Percentiles rank a stretch among this genome's conserved stretches.
These are phyloP conservation scores for Choloepus hoffmanni DNA, from an alignment of 2,113 vertebrate species.

Conservation along the genomic window DNA sequence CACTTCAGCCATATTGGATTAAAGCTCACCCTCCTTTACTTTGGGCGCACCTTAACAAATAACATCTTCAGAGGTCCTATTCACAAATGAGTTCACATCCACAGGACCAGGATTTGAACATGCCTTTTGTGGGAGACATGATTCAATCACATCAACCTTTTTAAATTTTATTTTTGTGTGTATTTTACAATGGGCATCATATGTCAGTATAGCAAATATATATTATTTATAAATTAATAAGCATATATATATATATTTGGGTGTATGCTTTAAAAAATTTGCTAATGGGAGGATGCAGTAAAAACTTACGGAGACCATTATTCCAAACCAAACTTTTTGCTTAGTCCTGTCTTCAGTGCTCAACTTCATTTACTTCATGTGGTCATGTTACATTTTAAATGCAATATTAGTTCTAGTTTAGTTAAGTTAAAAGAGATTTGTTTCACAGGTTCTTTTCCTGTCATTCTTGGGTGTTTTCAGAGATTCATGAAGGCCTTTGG, in stretches of 20 bases:
- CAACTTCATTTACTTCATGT: neutral
- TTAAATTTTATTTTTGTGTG: neutral
- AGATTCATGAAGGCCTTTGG: slow-evolving; percentile 4
- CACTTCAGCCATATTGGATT: too few species aligned
- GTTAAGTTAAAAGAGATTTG: neutral
- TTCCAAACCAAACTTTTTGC: neutral
- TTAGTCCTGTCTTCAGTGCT: neutral
- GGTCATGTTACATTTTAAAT: neutral
- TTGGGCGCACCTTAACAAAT: too few species aligned
- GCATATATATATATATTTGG: neutral
- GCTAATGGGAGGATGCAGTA: neutral
- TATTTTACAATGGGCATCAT: neutral
- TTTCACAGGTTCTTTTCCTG: neutral
- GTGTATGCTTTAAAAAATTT: neutral
- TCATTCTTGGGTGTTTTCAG: neutral
- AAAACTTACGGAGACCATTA: neutral
- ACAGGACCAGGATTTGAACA: too few species aligned
- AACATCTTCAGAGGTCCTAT: too few species aligned
- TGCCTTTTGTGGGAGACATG: too few species aligned
- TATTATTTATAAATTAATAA: neutral
- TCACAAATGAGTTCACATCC: too few species aligned
- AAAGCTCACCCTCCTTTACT: too few species aligned
- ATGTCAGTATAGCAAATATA: neutral
- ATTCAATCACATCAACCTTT: neutral
- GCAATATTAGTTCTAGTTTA: neutral